Evolutionary conservation across 2,888 invertebrate genomes (phyloP).

Genomic region (Hypolimnas misippus): DNA sequence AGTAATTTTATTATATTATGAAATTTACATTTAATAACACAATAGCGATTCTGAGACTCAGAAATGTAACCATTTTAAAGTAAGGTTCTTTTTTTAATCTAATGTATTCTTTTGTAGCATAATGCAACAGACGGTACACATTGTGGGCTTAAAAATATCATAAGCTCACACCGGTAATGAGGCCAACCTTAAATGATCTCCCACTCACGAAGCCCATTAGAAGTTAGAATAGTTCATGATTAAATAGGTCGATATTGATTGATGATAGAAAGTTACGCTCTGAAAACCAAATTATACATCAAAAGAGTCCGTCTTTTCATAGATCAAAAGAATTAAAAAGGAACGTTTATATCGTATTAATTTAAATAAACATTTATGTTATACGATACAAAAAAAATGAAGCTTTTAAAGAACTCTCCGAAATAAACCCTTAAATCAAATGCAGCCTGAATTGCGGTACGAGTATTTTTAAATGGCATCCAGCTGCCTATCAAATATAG

Average conservation of each 20-base stretch:
- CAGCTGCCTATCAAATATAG: constrained; percentile 26
- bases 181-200: neutral
- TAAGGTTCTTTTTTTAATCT: too few species aligned
- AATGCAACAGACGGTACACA: neutral
- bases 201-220: neutral
- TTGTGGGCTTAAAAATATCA: neutral
- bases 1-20: too few species aligned
- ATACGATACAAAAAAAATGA: constrained; percentile 10
- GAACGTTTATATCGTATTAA: constrained; percentile 10
- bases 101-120: neutral
- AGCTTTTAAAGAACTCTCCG: constrained; percentile 14
- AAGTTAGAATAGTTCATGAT: neutral
- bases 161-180: neutral
- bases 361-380: constrained; percentile 17
- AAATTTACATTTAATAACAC: too few species aligned
- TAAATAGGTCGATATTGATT: constrained; percentile 25
- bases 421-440: constrained; percentile 10
- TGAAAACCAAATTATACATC: constrained; percentile 18
- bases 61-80: too few species aligned
- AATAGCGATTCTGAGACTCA: too few species aligned
- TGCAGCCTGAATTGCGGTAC: constrained; percentile 22
- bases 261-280: constrained; percentile 23
- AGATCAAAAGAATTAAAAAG: constrained; percentile 21
- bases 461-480: constrained; percentile 21
- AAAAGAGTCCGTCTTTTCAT: constrained; percentile 14